Base-by-base conservation (phyloP, 2,797 vertebrate genomes). In the Apodemus agrarius region DNA sequence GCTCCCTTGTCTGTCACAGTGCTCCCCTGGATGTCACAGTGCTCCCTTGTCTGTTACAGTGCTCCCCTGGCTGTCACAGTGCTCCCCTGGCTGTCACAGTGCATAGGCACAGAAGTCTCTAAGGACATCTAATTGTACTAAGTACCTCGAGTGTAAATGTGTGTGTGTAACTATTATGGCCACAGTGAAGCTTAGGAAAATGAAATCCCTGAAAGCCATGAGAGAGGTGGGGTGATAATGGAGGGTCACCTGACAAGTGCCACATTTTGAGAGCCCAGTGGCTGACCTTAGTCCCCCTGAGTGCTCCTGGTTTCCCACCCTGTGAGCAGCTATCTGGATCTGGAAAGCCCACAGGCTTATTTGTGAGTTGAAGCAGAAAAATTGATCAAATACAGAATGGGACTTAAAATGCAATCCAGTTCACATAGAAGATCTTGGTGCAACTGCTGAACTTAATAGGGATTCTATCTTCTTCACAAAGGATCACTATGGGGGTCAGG, bases 381-480 rank as follows among this genome's bases (percentile, higher is more conserved):
- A 0, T 63, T 63, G 6, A 67, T 43, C 80, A 96, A 95, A 91
- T 3, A 76, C 12, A 3, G 19, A 13, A 40, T 10, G 72, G 37
- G 79, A 40, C 65, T 81, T 26, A 91, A 46, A 65, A 59, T 10
- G 26, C 19, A 90, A 57, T 13, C n/a, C 65, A 72, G 59, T 1
- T 78, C 43, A 76, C 0, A 0, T 14, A n/a, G 13, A 10, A 0
- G 0, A 24, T 65, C 21, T 63, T 59, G 52, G 40, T 0, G 49
- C 81, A 29, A 4, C 22, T 17, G 0, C 24, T 69, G 11, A 94
- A 46, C 24, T 67, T 49, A 43, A 57, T 1, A 90, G 17, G 5
- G 86, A 40, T 0, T 75, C 76, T 24, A 0, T 2, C 26, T 37
- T 78, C 72, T 76, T 10, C 59, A 87, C 46, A 16, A 43, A 79